Evolutionary conservation across 2,888 invertebrate species (phyloP), one percentile per base, ranked within the genome.

Genomic region (Candidula unifasciata): DNA sequence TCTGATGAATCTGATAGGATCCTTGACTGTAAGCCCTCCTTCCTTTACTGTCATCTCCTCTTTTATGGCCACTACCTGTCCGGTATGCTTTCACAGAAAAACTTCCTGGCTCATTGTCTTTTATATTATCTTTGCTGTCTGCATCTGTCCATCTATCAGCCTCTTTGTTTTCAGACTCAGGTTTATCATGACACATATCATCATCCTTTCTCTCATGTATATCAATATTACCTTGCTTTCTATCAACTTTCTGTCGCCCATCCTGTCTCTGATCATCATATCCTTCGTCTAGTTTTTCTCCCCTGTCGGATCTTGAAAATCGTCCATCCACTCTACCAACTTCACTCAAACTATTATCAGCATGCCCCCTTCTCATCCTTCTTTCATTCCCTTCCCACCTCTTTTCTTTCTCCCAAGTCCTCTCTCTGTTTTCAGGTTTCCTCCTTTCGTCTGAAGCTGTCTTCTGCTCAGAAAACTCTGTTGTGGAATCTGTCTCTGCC

Each of bases 261-360:
- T 44, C 76, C 21, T 24, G 37, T 37, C 76, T 76, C 21, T n/a
- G 44, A 44, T 44, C 8, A 44, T 44, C 44, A 44, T 44, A 44
- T 44, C 44, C 6, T 77, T 57, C 13, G 44, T 44, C 35, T 24
- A n/a, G 60, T 68, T 52, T 74, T 82, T 85, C n/a, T 73, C 76
- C 68, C 81, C 52, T 33, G 77, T 71, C 77, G 68, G 78, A 64
- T 74, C 68, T 76, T 80, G 76, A 27, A 76, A 35, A 24, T 64
- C 35, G n/a, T 3, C 33, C 18, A 21, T 68, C 68, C 8, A 35
- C 16, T 68, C 33, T 68, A 10, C 44, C 8, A 16, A 33, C 68
- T 33, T 68, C 21, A 33, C 68, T 21, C 2, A 30, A 13, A 33
- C 33, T 16, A 68, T 21, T 24, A 35, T 71, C 37, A 33, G 44